A percentile compares a stretch with the other conserved stretches of the same genome.
Conservation (phyloP, 92 coral and sea anemone species). For the Siderastrea siderea region DNA sequence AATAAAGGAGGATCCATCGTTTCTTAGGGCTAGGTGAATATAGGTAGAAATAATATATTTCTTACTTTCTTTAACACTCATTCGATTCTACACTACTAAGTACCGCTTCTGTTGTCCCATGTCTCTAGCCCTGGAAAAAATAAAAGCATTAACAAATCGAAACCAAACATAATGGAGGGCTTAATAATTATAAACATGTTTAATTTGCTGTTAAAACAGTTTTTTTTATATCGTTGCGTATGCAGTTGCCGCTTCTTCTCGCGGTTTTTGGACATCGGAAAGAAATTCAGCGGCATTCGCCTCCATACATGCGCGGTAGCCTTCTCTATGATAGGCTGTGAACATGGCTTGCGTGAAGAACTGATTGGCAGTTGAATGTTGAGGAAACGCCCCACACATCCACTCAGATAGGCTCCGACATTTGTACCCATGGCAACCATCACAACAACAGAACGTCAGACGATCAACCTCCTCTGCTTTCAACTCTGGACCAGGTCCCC, state of each 20-base stretch:
- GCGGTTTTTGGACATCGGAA: neutral
- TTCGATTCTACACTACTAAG: too few relatives aligned
- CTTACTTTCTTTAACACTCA: too few relatives aligned
- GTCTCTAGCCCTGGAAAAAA: too few relatives aligned
- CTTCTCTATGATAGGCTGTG: conserved; percentile 75
- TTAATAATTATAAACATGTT: neutral
- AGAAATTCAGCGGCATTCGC: conserved; percentile 56
- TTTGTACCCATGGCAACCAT: conserved; percentile 59
- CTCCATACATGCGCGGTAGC: conserved; percentile 70
- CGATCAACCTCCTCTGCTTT: conserved; percentile 64
- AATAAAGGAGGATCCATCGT: too few relatives aligned
- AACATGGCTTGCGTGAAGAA: conserved; percentile 75
- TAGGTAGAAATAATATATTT: too few relatives aligned
- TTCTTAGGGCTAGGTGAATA: too few relatives aligned
- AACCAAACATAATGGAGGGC: too few relatives aligned
- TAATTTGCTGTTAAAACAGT: neutral
- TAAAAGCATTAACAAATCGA: too few relatives aligned
- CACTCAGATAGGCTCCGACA: conserved; percentile 57
- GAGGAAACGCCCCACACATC: conserved; percentile 74
- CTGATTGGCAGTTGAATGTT: conserved; percentile 73
- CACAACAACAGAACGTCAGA: conserved; percentile 76
- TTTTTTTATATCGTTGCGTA: conserved; percentile 14
- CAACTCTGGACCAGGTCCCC: conserved; percentile 81
- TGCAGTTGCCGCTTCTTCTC: conserved; percentile 9
- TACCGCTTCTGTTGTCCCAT: too few relatives aligned